Base-by-base conservation (phyloP, 2,113 vertebrate genomes). In the Diadophis punctatus region DNA sequence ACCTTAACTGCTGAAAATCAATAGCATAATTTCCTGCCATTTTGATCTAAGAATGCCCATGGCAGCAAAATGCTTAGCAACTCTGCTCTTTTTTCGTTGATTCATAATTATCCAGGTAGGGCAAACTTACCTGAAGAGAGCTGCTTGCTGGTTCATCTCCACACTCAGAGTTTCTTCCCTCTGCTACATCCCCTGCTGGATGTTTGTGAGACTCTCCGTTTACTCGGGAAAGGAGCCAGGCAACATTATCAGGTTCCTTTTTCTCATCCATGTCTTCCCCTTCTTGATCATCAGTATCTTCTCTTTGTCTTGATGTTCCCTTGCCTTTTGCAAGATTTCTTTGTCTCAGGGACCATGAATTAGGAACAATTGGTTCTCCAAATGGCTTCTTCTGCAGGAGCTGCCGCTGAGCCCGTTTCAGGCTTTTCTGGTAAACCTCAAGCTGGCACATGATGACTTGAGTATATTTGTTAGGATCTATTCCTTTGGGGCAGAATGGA, bases 391-490 rank as follows among this genome's bases (percentile, higher is more conserved):
- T 99, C 95, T 96, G 98, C 56, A 99, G 96, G 25, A 99, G 98
- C 93, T 97, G 92, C 93, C 98, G 97, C 97, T 98, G 99, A 93
- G 98, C 98, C 96, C 96, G 97, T 95, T 99, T 99, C 95, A 99
- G 97, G 96, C 97, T 99, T 96, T 98, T 98, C 96, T 99, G 98
- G 80, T 99, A 99, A 87, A 99, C 98, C 94, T 99, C 98, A 97
- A 99, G 96, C 97, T 99, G 99, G 95, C 98, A 98, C 93, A 99
- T 93, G 97, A 99, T 99, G 96, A 99, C 98, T 96, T 98, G 97
- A 8, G 99, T 99, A 97, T 99, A 99, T 49, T 96, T 93, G 93
- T 99, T 98, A 48, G 99, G 99, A 95, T 99, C 98, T 93, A 98
- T 97, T 39, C 98, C 98, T 92, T 96, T 97, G 3, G 99, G 99